Evolutionary conservation across 2,113 vertebrate genomes (phyloP).

Genomic region (Dicentrarchus labrax): DNA sequence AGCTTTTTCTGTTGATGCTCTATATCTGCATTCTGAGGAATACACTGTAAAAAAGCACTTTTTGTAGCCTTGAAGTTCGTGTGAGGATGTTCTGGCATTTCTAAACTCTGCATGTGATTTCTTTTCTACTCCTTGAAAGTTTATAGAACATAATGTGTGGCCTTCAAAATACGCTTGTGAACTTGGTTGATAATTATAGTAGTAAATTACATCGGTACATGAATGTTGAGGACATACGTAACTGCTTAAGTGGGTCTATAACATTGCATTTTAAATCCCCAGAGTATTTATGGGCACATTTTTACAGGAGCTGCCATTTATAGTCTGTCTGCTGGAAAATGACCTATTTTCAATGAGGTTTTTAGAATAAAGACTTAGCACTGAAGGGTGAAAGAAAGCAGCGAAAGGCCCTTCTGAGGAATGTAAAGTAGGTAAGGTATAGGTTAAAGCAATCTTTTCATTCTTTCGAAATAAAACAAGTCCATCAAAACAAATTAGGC

Average conservation of each 20-base stretch:
- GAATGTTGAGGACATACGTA: conserved; percentile 49
- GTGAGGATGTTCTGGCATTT: conserved; percentile 13
- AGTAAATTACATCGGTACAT: conserved; percentile 30
- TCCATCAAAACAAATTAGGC: conserved; percentile 66
- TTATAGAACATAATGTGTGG: conserved; percentile 32
- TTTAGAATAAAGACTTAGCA: conserved; percentile 50
- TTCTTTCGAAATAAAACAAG: conserved; percentile 57
- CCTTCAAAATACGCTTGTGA: conserved; percentile 35
- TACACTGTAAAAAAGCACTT: conserved; percentile 1
- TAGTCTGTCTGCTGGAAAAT: conserved; percentile 54
- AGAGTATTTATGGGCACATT: conserved; percentile 56
- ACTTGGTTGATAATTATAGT: conserved; percentile 30
- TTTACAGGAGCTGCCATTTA: conserved; percentile 64
- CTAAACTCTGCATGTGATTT: conserved; percentile 6
- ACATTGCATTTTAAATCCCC: conserved; percentile 56
- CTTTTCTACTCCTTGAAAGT: conserved; percentile 14
- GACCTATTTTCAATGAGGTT: conserved; percentile 67
- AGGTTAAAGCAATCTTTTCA: conserved; percentile 49
- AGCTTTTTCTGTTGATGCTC: conserved; percentile 11
- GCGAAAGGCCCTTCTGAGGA: conserved; percentile 5
- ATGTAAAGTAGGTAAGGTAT: conserved; percentile 51
- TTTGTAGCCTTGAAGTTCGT: conserved; percentile 18
- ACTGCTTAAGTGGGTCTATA: conserved; percentile 57
- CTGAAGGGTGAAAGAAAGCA: conserved; percentile 57
- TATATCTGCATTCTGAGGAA: conserved; percentile 13